Conservation (phyloP, 2,797 vertebrate genomes). For the Eulemur coronatus region DNA sequence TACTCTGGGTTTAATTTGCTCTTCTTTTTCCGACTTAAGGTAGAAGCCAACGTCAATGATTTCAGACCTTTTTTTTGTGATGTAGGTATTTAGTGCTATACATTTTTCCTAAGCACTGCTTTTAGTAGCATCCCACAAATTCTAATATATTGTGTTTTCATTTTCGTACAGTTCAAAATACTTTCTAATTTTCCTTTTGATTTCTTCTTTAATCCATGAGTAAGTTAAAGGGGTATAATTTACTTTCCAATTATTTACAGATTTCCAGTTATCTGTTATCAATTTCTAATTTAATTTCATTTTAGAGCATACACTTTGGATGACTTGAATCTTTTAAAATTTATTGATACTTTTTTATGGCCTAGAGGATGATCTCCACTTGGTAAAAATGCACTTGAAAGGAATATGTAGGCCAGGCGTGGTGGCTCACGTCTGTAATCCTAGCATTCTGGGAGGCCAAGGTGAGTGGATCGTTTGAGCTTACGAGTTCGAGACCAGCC, state of each 20-base stretch:
- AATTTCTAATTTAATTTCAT: not conserved
- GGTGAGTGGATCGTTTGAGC: too few species aligned
- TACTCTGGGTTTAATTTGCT: not conserved
- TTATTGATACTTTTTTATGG: too few species aligned
- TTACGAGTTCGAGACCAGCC: too few species aligned
- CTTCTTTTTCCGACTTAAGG: not conserved
- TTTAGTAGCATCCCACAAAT: not conserved
- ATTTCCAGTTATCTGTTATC: not conserved
- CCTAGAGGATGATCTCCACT: too few species aligned
- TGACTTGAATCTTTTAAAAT: too few species aligned
- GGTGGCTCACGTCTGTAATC: too few species aligned
- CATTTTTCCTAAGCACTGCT: not conserved
- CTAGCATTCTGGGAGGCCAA: too few species aligned
- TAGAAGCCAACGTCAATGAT: not conserved
- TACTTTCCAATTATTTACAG: not conserved
- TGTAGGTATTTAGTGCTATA: not conserved
- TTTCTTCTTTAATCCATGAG: not conserved
- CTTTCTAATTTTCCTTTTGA: not conserved
- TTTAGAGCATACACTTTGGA: not conserved
- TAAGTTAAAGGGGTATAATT: not conserved
- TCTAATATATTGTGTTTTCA: not conserved
- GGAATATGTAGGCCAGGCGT: not conserved
- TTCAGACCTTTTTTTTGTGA: not conserved
- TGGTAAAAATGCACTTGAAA: not conserved
- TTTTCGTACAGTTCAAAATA: too few species aligned